Conservation (phyloP, 1,140 invertebrate genomes). For the Reticulitermes speratus region DNA sequence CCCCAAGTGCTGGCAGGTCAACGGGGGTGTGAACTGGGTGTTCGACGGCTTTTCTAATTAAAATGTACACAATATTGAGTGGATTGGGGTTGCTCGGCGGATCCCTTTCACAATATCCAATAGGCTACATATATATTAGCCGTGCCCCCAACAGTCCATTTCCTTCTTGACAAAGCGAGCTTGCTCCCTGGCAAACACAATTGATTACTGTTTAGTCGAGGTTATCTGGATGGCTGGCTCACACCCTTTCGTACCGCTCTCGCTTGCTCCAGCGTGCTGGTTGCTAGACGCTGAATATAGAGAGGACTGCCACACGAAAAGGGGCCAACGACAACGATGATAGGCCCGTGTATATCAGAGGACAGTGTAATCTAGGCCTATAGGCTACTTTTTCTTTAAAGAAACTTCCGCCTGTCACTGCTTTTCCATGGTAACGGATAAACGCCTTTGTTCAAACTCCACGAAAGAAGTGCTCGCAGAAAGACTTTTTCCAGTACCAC, state of each 20-base stretch:
- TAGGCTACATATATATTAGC: constrained; percentile 20
- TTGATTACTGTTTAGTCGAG: constrained; percentile 26
- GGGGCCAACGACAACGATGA: neutral
- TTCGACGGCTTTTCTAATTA: constrained; percentile 25
- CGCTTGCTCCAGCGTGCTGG: neutral
- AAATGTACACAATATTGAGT: constrained; percentile 33
- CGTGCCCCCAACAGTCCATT: constrained; percentile 17
- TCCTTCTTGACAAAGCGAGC: constrained; percentile 6
- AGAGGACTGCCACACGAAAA: neutral
- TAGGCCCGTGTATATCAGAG: too few species aligned
- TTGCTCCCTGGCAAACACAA: constrained; percentile 7
- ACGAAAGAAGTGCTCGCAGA: too few species aligned
- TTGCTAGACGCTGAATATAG: neutral
- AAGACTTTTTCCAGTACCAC: too few species aligned
- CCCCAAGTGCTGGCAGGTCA: constrained; percentile 20
- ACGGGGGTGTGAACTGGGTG: neutral
- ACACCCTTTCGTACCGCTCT: neutral
- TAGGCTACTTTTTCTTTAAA: neutral
- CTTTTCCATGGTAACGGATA: neutral
- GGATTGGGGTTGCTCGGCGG: constrained; percentile 2
- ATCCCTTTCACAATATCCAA: neutral
- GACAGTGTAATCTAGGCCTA: too few species aligned
- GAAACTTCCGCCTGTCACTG: neutral
- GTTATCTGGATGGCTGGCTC: constrained; percentile 8
- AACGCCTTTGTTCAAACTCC: too few species aligned